Evolutionary conservation across 2,113 vertebrate species (phyloP).

Genomic region (Melanerpes aurifrons): DNA sequence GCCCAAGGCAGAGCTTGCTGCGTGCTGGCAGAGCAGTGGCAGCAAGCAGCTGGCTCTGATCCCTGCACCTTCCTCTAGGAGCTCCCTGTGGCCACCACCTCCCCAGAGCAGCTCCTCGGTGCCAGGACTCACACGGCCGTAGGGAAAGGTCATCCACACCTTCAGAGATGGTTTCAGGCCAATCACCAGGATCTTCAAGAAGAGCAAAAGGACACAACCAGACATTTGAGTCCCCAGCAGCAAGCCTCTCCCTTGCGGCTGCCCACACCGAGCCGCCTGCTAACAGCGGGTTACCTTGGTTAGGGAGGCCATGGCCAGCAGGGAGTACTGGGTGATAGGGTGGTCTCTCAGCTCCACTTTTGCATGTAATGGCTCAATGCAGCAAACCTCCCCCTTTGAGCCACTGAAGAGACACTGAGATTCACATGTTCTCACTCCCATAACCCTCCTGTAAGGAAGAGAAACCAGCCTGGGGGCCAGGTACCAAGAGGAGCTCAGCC

Average conservation of each 20-base stretch:
- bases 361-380: conserved; percentile 90
- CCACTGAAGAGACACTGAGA: conserved; percentile 97
- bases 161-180: conserved; percentile 95
- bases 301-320: conserved; percentile 96
- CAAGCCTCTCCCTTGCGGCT: background rate
- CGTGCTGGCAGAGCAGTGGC: fast-evolving
- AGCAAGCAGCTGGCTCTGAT: background rate
- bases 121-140: conserved; percentile 85
- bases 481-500: background rate
- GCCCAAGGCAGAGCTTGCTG: background rate
- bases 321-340: conserved; percentile 92
- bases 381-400: conserved; percentile 98
- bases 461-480: background rate
- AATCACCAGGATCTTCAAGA: conserved; percentile 91
- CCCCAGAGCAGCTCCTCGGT: background rate
- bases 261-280: background rate
- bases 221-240: background rate
- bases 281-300: conserved; percentile 86
- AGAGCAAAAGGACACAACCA: background rate
- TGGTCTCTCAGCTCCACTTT: conserved; percentile 91
- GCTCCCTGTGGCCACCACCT: background rate
- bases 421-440: conserved; percentile 96
- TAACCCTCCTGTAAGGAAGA: conserved; percentile 86
- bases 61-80: background rate
- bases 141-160: conserved; percentile 99